Percentiles rank a stretch among this genome's conserved stretches.
Evolutionary conservation across 2,888 invertebrate species (phyloP).

Genomic region (Phortica okadai): DNA sequence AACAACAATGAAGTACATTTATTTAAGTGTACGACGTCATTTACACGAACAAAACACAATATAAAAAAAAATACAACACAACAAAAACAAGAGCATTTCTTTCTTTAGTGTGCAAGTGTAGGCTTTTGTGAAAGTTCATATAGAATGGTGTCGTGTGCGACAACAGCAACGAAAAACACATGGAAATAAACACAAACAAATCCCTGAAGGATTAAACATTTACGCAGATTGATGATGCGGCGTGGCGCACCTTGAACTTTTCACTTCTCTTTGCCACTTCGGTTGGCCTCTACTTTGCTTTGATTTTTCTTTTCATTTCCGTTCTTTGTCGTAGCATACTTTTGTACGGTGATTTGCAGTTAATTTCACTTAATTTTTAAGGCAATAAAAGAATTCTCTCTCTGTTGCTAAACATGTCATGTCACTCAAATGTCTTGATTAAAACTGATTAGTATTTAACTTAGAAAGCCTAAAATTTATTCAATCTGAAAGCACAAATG

Average conservation of each 20-base stretch:
- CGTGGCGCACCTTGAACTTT: conserved; percentile 62
- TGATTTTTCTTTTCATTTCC: background rate
- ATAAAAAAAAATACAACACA: background rate
- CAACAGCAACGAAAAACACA: background rate
- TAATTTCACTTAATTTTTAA: conserved; percentile 4
- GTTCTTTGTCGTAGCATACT: conserved; percentile 16
- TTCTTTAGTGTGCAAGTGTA: too few species aligned
- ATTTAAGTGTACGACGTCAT: conserved; percentile 41
- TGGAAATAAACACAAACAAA: conserved; percentile 49
- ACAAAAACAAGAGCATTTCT: too few species aligned
- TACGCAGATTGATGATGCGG: conserved; percentile 66
- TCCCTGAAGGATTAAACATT: conserved; percentile 66
- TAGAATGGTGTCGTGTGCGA: background rate
- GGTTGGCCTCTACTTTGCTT: background rate
- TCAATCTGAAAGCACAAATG: too few species aligned
- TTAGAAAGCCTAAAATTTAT: too few species aligned
- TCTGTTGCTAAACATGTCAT: too few species aligned
- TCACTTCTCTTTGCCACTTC: conserved; percentile 30
- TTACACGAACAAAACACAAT: conserved; percentile 31
- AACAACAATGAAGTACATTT: conserved; percentile 36
- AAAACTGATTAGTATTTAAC: too few species aligned
- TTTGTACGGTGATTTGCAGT: conserved; percentile 24
- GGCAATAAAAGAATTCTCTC: background rate
- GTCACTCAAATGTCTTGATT: too few species aligned
- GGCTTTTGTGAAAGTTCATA: background rate